Percentiles rank a stretch among this genome's conserved stretches.
These are phyloP conservation scores for Dicrurus megarhynchus DNA, from an alignment of 2,113 vertebrate species.

Conservation along the genomic window DNA sequence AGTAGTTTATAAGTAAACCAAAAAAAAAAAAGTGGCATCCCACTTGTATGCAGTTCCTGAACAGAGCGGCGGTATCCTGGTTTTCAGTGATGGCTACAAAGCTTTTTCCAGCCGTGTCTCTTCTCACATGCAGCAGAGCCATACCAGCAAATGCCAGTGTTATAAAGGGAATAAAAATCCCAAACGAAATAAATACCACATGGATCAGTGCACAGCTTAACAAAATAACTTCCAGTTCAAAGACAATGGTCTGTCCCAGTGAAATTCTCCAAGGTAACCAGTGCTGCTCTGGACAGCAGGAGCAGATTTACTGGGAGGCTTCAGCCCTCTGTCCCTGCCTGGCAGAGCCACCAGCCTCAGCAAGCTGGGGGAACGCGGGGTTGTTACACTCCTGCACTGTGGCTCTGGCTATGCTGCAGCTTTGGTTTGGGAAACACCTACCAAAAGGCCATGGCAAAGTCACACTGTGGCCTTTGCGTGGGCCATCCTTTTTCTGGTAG, in stretches of 20 bases:
- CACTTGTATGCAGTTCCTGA: not conserved
- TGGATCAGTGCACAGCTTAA: not conserved
- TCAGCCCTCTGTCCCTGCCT: not conserved
- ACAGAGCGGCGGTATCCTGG: not conserved
- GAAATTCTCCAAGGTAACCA: not conserved
- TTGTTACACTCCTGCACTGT: not conserved
- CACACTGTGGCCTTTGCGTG: not conserved
- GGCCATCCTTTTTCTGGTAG: not conserved
- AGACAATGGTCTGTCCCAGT: not conserved
- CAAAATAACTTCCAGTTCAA: not conserved
- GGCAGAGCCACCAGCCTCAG: not conserved
- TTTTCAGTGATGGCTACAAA: slow-evolving; percentile 3
- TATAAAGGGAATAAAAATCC: not conserved
- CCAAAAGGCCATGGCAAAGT: not conserved
- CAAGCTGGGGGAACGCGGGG: not conserved
- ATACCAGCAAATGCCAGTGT: slow-evolving; percentile 48
- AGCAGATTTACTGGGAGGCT: not conserved
- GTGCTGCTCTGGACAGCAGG: not conserved
- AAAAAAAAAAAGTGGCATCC: not conserved
- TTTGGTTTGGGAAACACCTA: not conserved
- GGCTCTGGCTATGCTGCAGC: not conserved
- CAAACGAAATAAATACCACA: not conserved
- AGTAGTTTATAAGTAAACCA: slow-evolving; percentile 48
- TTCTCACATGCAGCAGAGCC: not conserved
- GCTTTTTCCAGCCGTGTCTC: not conserved